A percentile compares a stretch with the other conserved stretches of the same genome.
Conservation (phyloP, 2,113 vertebrate genomes). For the Balaenoptera acutorostrata region DNA sequence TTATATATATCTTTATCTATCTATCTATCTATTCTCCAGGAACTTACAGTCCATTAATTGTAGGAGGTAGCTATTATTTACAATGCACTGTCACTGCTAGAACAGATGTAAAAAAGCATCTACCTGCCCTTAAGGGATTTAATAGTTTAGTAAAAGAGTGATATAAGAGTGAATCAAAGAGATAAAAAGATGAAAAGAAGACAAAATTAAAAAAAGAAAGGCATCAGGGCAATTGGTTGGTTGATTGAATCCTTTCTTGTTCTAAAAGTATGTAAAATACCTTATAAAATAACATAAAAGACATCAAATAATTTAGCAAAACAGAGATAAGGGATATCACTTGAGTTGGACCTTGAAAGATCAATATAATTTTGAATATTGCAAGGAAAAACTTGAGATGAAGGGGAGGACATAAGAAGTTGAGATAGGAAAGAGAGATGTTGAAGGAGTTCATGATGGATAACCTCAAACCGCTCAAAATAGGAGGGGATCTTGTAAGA, state of each 20-base stretch:
- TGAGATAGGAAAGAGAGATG: background rate
- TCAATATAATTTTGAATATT: background rate
- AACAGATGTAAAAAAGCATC: background rate
- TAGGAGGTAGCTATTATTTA: background rate
- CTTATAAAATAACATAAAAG: slow-evolving; percentile 34
- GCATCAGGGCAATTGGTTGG: background rate
- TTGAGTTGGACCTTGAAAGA: slow-evolving; percentile 11
- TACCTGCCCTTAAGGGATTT: background rate
- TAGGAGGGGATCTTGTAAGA: background rate
- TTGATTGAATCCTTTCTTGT: slow-evolving; percentile 25
- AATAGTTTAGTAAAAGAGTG: background rate
- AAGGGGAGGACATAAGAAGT: slow-evolving; percentile 22
- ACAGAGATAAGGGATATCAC: background rate
- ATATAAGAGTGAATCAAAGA: slow-evolving; percentile 1
- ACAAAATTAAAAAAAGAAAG: background rate
- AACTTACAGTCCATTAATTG: background rate
- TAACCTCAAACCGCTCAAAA: slow-evolving; percentile 32
- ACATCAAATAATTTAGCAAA: slow-evolving; percentile 38
- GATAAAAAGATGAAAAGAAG: slow-evolving; percentile 11
- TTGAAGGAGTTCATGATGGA: background rate
- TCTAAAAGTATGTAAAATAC: slow-evolving; percentile 47
- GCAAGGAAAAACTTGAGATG: background rate
- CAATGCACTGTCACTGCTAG: background rate
- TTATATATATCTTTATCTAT: background rate
- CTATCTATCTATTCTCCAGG: background rate